These are phyloP conservation scores for Phodopus roborovskii DNA, from an alignment of 2,113 vertebrate species.

Conservation along the genomic window DNA sequence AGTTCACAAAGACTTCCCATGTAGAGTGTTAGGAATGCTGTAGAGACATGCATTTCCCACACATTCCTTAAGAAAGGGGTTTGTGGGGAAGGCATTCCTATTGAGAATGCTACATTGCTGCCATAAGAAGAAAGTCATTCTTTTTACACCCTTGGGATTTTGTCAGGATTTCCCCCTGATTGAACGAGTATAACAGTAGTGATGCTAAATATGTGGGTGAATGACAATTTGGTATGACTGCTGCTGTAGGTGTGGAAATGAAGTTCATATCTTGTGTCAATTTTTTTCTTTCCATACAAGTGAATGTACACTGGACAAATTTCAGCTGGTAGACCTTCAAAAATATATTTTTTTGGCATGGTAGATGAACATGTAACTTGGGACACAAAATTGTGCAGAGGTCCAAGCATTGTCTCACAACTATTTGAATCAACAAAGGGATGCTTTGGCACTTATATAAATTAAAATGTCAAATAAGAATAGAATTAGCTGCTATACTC, in stretches of 20 bases:
- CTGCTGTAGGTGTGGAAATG: background rate
- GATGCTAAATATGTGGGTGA: background rate
- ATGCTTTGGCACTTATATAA: background rate
- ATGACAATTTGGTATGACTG: background rate
- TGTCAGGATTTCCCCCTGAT: background rate
- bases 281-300: conserved; percentile 27
- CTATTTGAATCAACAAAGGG: background rate
- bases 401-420: background rate
- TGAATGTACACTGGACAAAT: background rate
- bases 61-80: background rate
- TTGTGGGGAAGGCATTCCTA: background rate
- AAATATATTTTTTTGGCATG: conserved; percentile 11
- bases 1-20: background rate
- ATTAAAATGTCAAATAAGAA: background rate
- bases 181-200: background rate
- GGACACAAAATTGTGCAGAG: background rate
- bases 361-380: too few species aligned
- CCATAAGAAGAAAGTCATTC: background rate
- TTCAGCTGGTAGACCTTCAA: background rate
- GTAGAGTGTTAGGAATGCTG: background rate
- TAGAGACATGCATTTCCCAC: background rate
- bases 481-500: background rate
- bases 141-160: background rate
- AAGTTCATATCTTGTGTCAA: background rate
- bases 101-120: background rate